Base-by-base conservation (phyloP, 2,113 vertebrate genomes). In the Nibea albiflora region DNA sequence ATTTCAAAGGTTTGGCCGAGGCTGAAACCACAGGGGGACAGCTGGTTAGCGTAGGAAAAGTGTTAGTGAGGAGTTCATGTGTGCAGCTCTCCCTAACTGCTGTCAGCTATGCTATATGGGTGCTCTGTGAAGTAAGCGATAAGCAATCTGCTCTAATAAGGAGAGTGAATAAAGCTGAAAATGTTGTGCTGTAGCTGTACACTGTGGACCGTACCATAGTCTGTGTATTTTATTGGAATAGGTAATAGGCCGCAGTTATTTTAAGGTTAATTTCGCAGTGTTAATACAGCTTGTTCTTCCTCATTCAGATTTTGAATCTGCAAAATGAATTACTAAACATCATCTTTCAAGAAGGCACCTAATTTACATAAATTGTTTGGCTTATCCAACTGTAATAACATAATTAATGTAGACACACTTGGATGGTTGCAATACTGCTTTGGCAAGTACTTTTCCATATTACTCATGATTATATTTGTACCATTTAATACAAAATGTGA, bases 1-100 rank as follows among this genome's bases (percentile, higher is more conserved):
- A 93, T 93, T 94, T 94, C 93, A 93, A 94, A 94, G 92, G 86
- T 92, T 92, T 87, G 90, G 88, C 88, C 87, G 70, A 83, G 85
- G 87, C 90, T 82, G 89, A 93, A 93, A 84, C 93, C 93, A 92
- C 93, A 88, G 93, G 92, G 90, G 90, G 88, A 93, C 90, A 87
- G 90, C 87, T 92, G 90, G 92, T 93, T 91, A 93, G 87, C 56
- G 86, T 83, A 92, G 90, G 86, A 89, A 39, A 91, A 86, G 92
- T 85, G 92, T 92, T 91, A 92, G 93, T 79, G 88, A 93, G 87
- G 86, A 88, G 91, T 92, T 91, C 85, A 90, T 91, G 84, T 88
- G 80, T 92, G 78, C 87, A 78, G 80, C 80, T 88, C 78, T 83
- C 80, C 81, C 86, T 88, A 84, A 92, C 86, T 85, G 88, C 92